A percentile compares a stretch with the other conserved stretches of the same genome.
Conservation (phyloP, 2,797 vertebrate species). For the Enteromius argenteus region DNA sequence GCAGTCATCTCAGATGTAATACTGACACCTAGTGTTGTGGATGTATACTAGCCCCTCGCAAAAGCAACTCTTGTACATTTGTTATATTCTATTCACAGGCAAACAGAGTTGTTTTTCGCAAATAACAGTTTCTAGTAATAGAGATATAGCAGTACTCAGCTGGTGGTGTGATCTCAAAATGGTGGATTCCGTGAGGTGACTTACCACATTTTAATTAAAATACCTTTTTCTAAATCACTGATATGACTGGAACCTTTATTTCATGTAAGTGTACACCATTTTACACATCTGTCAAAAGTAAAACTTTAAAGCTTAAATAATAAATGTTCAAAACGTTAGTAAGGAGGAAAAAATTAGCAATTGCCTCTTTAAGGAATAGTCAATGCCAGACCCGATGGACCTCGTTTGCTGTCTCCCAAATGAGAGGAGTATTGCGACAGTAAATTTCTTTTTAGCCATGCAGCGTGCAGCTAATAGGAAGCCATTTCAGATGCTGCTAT, state of each 20-base stretch:
- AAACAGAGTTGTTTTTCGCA: not conserved
- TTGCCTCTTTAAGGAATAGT: not conserved
- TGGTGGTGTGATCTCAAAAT: not conserved
- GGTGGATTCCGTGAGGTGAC: not conserved
- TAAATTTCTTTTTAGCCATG: slow-evolving; percentile 28
- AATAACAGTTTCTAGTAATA: not conserved
- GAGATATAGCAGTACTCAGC: not conserved
- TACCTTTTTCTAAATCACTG: not conserved
- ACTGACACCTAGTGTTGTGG: slow-evolving; percentile 17
- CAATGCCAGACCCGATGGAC: slow-evolving; percentile 7
- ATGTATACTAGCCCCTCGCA: not conserved
- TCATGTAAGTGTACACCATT: not conserved
- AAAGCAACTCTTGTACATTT: not conserved
- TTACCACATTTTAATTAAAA: not conserved
- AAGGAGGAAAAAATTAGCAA: slow-evolving; percentile 5
- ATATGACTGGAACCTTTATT: not conserved
- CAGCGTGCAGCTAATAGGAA: slow-evolving; percentile 8
- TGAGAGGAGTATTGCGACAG: slow-evolving; percentile 19
- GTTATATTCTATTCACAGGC: not conserved
- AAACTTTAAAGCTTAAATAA: not conserved
- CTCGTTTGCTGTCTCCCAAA: slow-evolving; percentile 9
- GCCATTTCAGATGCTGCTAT: slow-evolving; percentile 37
- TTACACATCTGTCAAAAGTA: slow-evolving; percentile 7
- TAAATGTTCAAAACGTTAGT: not conserved
- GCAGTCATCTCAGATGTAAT: not conserved